A percentile compares a stretch with the other conserved stretches of the same genome.
These are phyloP conservation scores for Apogon hyalosoma DNA, from an alignment of 2,797 vertebrate genomes.

Conservation along the genomic window DNA sequence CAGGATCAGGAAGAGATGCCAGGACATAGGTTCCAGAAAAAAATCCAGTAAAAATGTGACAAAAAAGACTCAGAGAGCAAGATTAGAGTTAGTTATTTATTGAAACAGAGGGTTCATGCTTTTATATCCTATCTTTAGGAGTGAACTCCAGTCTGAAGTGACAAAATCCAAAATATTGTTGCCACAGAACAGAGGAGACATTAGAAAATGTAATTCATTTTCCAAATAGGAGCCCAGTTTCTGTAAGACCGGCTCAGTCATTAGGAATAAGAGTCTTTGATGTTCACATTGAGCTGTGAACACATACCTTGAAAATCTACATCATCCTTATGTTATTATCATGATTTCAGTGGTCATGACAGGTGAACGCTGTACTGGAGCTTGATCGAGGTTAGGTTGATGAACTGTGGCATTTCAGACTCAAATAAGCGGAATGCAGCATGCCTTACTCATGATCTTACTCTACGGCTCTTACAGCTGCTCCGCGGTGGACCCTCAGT, in stretches of 20 bases:
- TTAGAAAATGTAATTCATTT: no score
- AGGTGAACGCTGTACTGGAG: slow-evolving; percentile 25
- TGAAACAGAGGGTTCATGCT: no score
- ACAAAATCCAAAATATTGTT: no score
- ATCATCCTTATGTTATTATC: slow-evolving; percentile 36
- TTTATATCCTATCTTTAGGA: no score
- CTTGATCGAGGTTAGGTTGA: slow-evolving; percentile 42
- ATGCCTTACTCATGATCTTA: slow-evolving; percentile 45
- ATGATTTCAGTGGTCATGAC: not conserved
- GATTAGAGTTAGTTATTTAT: no score
- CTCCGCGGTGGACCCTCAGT: slow-evolving; percentile 70
- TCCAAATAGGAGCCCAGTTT: no score
- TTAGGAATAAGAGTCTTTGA: not conserved
- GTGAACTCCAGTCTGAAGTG: no score
- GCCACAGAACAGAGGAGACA: no score
- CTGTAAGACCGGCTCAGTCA: not conserved
- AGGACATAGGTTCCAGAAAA: no score
- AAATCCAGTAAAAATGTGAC: no score
- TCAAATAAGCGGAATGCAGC: slow-evolving; percentile 50
- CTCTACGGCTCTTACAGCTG: slow-evolving; percentile 61
- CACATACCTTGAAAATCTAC: slow-evolving; percentile 40
- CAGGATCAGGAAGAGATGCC: no score
- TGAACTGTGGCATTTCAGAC: slow-evolving; percentile 70
- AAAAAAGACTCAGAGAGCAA: no score
- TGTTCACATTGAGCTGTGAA: not conserved